phyloP scores from a whole-genome alignment of 2,888 invertebrate genomes.

The Blastobasis lacticolella region DNA sequence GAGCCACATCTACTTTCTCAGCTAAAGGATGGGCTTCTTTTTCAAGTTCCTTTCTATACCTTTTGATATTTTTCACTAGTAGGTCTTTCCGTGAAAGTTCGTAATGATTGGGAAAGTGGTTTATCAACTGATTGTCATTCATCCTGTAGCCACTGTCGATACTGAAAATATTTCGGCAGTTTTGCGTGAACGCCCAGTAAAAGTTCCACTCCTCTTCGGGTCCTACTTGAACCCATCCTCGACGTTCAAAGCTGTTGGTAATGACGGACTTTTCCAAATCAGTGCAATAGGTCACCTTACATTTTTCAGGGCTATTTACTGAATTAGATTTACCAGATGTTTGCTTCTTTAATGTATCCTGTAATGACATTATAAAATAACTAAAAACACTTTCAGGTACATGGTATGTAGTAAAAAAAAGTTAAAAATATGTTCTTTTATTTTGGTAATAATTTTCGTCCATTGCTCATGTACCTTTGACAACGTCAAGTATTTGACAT shows the following conservation, averaged over 20 bases:
- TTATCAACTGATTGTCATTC: constrained; percentile 92
- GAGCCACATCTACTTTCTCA: constrained; percentile 73
- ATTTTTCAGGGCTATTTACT: neutral
- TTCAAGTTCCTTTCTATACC: constrained; percentile 93
- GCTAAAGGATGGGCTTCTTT: constrained; percentile 89
- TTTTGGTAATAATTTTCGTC: no score
- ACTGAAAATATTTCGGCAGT: constrained; percentile 88
- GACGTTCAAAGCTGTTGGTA: constrained; percentile 31
- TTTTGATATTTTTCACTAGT: constrained; percentile 94
- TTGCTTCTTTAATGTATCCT: no score
- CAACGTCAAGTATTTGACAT: no score
- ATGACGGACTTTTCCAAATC: constrained; percentile 44
- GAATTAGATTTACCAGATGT: no score
- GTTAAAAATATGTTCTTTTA: no score
- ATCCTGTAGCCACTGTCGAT: constrained; percentile 36
- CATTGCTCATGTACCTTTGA: no score
- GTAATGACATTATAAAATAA: no score
- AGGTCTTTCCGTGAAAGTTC: constrained; percentile 96
- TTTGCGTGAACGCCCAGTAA: constrained; percentile 93
- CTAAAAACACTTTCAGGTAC: no score
- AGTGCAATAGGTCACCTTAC: constrained; percentile 30
- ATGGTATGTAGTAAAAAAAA: no score
- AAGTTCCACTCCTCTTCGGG: constrained; percentile 96
- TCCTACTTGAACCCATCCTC: constrained; percentile 83
- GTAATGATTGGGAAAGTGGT: constrained; percentile 96